These are phyloP conservation scores for Tromatobia lineatoria DNA, from an alignment of 2,888 invertebrate species.

Conservation along the genomic window DNA sequence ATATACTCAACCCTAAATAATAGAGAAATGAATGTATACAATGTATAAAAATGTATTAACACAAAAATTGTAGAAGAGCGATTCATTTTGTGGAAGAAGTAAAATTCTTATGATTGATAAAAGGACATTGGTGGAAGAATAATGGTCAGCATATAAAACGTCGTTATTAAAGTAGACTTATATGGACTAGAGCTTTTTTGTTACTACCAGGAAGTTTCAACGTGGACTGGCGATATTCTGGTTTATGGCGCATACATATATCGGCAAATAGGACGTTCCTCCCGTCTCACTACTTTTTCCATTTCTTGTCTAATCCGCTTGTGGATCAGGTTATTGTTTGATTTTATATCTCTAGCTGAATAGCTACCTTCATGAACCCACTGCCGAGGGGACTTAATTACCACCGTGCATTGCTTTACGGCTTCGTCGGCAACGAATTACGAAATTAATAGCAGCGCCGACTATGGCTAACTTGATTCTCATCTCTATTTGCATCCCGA, in stretches of 20 bases:
- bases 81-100: not conserved
- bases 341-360: conserved; percentile 55
- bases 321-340: conserved; percentile 55
- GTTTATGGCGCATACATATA: not conserved
- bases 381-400: conserved; percentile 57
- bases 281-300: not conserved
- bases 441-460: conserved; percentile 53
- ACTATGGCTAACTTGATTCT: not conserved
- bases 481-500: conserved; percentile 47
- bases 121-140: conserved; percentile 1
- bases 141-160: not conserved
- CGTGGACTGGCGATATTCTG: not conserved
- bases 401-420: conserved; percentile 45
- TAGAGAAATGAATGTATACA: too few species aligned
- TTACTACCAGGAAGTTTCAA: conserved; percentile 30
- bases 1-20: too few species aligned
- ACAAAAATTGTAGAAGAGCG: not conserved
- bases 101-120: not conserved
- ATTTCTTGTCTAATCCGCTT: conserved; percentile 9
- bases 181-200: conserved; percentile 22
- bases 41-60: too few species aligned
- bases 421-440: conserved; percentile 47
- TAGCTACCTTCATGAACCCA: conserved; percentile 60
- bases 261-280: not conserved
- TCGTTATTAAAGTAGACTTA: not conserved